Base-by-base conservation (phyloP, 2,797 vertebrate species). In the Oreochromis grahami region DNA sequence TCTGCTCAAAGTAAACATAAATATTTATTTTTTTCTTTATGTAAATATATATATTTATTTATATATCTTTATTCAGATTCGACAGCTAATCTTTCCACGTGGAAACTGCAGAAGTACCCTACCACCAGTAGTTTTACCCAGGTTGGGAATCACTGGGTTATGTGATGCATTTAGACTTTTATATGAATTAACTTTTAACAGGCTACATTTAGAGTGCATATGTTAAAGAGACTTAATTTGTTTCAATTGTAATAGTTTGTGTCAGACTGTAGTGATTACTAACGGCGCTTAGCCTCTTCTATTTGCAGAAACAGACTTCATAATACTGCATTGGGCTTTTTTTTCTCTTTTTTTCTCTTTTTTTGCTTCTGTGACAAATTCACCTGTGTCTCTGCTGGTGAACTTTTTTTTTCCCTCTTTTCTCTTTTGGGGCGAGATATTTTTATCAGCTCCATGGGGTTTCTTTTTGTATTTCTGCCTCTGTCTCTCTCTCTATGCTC, bases 381-480 rank as follows among this genome's bases (percentile, higher is more conserved):
- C 89, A 88, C 87, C 88, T 78, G 56, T 77, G 70, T 86, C 85
- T 88, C 36, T 80, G 81, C 84, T 70, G 84, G 15, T 89, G 88
- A 89, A 89, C 90, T 88, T 83, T 74, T 83, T 80, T 76, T 45
- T 15, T 81, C 78, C 84, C 85, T 86, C 58, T 85, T 91, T 68
- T 82, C 86, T 88, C 77, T 88, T 90, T 90, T 24, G 87, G 91
- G 88, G 91, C 29, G 90, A 93, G 89, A 72, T 95, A 94, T 94
- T 95, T 94, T 92, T 93, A 92, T 88, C 93, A 17, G 65, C 91
- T 91, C 91, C 24, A 2, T 92, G 85, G 91, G 92, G 89, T 91
- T 94, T 93, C 93, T 90, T 58, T 86, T 80, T 86, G 84, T 87
- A 26, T 83, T 78, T 41, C 48, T 87, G 52, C 84, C 65, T 87